Evolutionary conservation across 2,113 vertebrate species (phyloP), one percentile per base, ranked within the genome.

Genomic region (Emberiza fucata): DNA sequence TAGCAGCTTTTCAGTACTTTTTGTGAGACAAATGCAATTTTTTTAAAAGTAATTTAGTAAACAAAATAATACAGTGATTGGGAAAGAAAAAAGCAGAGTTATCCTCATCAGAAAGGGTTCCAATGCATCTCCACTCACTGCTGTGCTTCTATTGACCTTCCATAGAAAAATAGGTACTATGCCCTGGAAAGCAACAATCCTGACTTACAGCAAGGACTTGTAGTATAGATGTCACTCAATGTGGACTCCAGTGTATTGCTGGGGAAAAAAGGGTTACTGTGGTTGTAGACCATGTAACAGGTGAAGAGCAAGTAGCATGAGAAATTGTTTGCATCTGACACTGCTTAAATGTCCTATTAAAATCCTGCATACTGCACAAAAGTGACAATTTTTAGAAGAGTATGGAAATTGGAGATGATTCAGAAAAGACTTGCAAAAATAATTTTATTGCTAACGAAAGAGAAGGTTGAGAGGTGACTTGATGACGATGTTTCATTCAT

Each of bases 401-500:
- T 42, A 12, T 75, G 28, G 25, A 76, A 95, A 84, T 23, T 75
- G 39, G 47, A 90, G 35, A 87, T 65, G n/a, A 61, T 37, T 93
- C 63, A 69, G 57, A 60, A 93, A 76, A 87, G 20, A 76, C 31
- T 85, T 61, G 44, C 25, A 94, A 72, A 96, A 88, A 82, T 88
- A 87, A 82, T 91, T 90, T 91, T 37, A 61, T 51, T 79, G n/a
- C 22, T 93, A 91, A 94, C 56, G 73, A 91, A 91, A 85, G 48
- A 56, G 70, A 78, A 76, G 66, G 66, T 79, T 87, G 70, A 93
- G 37, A 82, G 61, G 70, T 96, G 81, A 79, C 61, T 95, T 91
- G 66, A 94, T 95, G 76, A 82, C 25, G 44, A 33, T 87, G 35
- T 81, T 72, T 87, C 84, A 82, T 79, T 91, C 65, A 81, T 65